Evolutionary conservation across 1,140 invertebrate genomes (phyloP).

Genomic region (Aphelinus certus): DNA sequence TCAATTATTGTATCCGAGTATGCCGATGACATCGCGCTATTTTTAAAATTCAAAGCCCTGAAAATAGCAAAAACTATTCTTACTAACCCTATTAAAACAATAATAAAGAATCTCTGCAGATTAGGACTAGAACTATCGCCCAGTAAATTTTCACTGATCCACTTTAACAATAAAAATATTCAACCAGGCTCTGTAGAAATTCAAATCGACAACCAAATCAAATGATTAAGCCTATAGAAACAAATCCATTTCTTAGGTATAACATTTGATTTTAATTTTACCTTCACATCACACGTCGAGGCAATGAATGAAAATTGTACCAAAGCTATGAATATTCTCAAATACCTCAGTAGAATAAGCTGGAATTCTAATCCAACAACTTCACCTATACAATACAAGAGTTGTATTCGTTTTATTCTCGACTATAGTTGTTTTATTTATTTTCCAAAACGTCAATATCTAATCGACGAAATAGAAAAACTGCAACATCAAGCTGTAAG

Average conservation of each 20-base stretch:
- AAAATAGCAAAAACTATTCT: neutral
- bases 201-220: neutral
- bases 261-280: constrained; percentile 33
- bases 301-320: constrained; percentile 8
- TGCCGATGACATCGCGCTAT: constrained; percentile 13
- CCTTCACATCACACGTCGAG: constrained; percentile 33
- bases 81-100: neutral
- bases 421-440: constrained; percentile 20
- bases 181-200: no score
- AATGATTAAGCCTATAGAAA: constrained; percentile 3
- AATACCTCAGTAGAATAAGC: constrained; percentile 16
- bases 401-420: constrained; percentile 3
- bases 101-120: neutral
- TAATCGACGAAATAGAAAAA: constrained; percentile 5
- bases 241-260: constrained; percentile 27
- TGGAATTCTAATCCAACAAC: constrained; percentile 14
- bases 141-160: constrained; percentile 1
- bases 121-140: constrained; percentile 7
- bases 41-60: neutral
- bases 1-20: neutral
- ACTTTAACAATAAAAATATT: constrained; percentile 1
- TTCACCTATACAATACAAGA: constrained; percentile 8
- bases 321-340: constrained; percentile 15
- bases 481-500: constrained; percentile 27
- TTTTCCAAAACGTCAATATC: neutral